Conservation (phyloP, 37 sponge, comb jelly and placozoan species). For the Ephydatia muelleri region DNA sequence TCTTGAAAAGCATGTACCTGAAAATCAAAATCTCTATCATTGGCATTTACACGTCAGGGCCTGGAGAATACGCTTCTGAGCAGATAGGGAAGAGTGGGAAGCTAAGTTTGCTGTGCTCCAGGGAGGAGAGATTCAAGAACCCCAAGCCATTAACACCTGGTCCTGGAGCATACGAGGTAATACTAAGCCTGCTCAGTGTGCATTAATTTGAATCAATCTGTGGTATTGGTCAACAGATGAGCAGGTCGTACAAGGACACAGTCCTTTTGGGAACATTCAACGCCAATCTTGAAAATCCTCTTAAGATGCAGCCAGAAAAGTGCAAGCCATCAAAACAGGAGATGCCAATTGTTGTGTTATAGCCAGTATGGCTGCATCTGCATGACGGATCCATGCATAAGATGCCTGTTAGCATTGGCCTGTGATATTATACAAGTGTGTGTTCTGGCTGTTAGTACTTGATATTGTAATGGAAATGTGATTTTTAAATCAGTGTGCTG, state of each 20-base stretch:
- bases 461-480: too few species aligned
- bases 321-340: neutral
- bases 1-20: too few species aligned
- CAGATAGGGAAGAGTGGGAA: slow-evolving; percentile 23
- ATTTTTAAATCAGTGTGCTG: too few species aligned
- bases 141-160: slow-evolving; percentile 57
- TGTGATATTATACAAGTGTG: too few species aligned
- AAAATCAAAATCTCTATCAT: neutral
- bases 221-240: slow-evolving; percentile 43
- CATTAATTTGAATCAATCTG: neutral
- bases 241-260: slow-evolving; percentile 45
- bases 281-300: slow-evolving; percentile 76
- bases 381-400: neutral
- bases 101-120: slow-evolving; percentile 37
- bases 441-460: too few species aligned
- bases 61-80: slow-evolving; percentile 71
- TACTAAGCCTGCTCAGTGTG: neutral
- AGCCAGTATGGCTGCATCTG: neutral
- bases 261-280: slow-evolving; percentile 90
- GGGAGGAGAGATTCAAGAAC: slow-evolving; percentile 57
- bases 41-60: slow-evolving; percentile 47
- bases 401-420: neutral
- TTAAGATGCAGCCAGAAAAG: neutral
- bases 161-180: slow-evolving; percentile 71
- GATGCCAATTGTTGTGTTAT: slow-evolving; percentile 11